phyloP scores from a whole-genome alignment of 2,113 vertebrate genomes.

The Ptyas mucosa region DNA sequence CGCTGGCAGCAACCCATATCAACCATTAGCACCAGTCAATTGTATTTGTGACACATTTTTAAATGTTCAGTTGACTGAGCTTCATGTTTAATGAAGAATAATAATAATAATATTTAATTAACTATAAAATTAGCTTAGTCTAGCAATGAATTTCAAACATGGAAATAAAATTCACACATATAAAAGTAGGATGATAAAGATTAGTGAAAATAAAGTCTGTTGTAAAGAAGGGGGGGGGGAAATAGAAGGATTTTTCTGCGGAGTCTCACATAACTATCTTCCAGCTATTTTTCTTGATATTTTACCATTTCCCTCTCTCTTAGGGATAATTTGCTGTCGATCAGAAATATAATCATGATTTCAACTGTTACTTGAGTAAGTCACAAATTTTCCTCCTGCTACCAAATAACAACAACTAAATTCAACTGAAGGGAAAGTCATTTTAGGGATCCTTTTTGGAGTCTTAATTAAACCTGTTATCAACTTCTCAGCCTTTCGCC shows the following conservation, averaged over 20 bases:
- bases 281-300: background rate
- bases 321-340: background rate
- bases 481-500: background rate
- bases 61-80: too few species aligned
- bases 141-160: background rate
- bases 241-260: background rate
- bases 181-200: background rate
- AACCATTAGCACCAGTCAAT: too few species aligned
- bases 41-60: too few species aligned
- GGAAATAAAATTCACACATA: background rate
- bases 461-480: background rate
- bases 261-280: background rate
- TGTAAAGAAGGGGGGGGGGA: background rate
- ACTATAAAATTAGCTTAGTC: background rate
- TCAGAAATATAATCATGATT: background rate
- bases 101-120: background rate
- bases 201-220: background rate
- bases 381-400: constrained; percentile 3
- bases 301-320: background rate
- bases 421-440: background rate
- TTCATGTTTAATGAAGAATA: too few species aligned
- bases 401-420: constrained; percentile 3
- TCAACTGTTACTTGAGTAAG: constrained; percentile 3
- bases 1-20: too few species aligned
- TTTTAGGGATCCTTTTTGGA: background rate